Evolutionary conservation across 2,797 vertebrate species (phyloP).

Genomic region (Danio jaintianensis): DNA sequence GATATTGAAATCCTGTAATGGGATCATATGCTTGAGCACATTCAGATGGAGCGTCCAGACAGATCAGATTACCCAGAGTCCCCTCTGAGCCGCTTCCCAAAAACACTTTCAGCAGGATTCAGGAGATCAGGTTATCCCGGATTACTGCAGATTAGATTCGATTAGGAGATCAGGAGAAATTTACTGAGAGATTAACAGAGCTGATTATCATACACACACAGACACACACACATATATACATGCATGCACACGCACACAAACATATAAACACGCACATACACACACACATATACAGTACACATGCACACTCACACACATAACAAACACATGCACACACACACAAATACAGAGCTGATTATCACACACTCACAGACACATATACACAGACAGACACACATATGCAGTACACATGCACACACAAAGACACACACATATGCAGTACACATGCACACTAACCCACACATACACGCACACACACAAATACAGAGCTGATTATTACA

Average conservation of each 20-base stretch:
- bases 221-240: not conserved
- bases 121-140: conserved; percentile 34
- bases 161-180: conserved; percentile 39
- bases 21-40: conserved; percentile 21
- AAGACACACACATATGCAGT: too few relatives aligned
- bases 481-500: too few relatives aligned
- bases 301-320: not conserved
- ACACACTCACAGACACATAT: too few relatives aligned
- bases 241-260: too few relatives aligned
- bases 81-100: conserved; percentile 20
- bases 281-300: not conserved
- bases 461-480: too few relatives aligned
- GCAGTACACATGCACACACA: too few relatives aligned
- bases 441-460: too few relatives aligned
- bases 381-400: conserved; percentile 9
- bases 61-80: conserved; percentile 45
- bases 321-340: too few relatives aligned
- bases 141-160: conserved; percentile 39
- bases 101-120: conserved; percentile 47
- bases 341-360: too few relatives aligned
- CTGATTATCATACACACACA: not conserved
- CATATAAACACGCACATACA: not conserved
- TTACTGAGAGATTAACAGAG: conserved; percentile 9
- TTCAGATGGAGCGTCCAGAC: conserved; percentile 31
- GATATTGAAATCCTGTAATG: conserved; percentile 13